Evolutionary conservation across 2,888 invertebrate species (phyloP), one percentile per base, ranked within the genome.

Genomic region (Leucophenga maculata): DNA sequence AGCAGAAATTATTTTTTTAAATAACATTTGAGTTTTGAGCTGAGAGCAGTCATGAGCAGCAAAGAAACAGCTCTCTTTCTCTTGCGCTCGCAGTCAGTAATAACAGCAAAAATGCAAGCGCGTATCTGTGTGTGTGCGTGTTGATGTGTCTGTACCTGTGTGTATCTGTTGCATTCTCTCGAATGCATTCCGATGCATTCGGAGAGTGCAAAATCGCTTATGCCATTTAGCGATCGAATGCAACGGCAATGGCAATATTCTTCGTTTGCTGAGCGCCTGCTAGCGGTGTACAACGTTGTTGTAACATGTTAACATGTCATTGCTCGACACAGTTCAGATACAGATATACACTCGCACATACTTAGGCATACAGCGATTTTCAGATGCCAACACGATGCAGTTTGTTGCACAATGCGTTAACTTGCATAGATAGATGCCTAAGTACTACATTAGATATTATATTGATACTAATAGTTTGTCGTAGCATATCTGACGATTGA

Each of bases 231-330:
- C 50, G 50, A 50, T 50, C 50, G 16, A 39, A 39, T 39, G 39
- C 39, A 39, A 69, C 69, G 26, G 26, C 26, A 26, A 26, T 4
- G 4, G 26, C 69, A 39, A 68, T 65, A 54, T 66, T 74, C 75
- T 65, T 60, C 66, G 59, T 71, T 73, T 77, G 76, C 78, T 80
- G 80, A 62, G 76, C 73, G 79, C 80, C 82, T 79, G 82, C 64
- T 80, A 77, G 75, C 73, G 67, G 73, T 78, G 78, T 78, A 77
- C 78, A 79, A 75, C 75, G 75, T 74, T 77, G 79, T 79, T 80
- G 82, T 82, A 82, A 82, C 77, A 79, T 80, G 78, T 82, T 82
- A 80, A 82, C 78, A 79, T 77, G 77, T 69, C 69, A 73, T 55
- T 26, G 18, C 4, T 4, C 26, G 55, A 55, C 20, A 9, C 8